phyloP scores from a whole-genome alignment of 2,113 vertebrate genomes.

The human (Homo sapiens) region GRCh38 chr1:169094001-169094500 shows the following conservation, averaged over 20 bases:
- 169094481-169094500: background rate
- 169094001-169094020: no score
- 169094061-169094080: constrained; percentile 7
- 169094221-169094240: background rate
- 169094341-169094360: background rate
- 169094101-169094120: background rate
- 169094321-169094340: background rate
- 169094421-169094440: background rate
- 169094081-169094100: background rate
- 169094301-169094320: background rate
- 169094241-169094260: background rate
- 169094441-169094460: background rate
- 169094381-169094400: background rate
- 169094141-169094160: background rate
- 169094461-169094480: background rate
- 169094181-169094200: background rate
- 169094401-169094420: background rate
- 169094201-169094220: background rate
- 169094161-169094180: background rate
- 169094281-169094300: background rate
- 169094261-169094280: background rate
- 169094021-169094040: background rate
- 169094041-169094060: background rate
- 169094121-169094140: no score
- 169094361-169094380: background rate